Evolutionary conservation across 2,888 invertebrate genomes (phyloP).

Genomic region (Drosophila mettleri): DNA sequence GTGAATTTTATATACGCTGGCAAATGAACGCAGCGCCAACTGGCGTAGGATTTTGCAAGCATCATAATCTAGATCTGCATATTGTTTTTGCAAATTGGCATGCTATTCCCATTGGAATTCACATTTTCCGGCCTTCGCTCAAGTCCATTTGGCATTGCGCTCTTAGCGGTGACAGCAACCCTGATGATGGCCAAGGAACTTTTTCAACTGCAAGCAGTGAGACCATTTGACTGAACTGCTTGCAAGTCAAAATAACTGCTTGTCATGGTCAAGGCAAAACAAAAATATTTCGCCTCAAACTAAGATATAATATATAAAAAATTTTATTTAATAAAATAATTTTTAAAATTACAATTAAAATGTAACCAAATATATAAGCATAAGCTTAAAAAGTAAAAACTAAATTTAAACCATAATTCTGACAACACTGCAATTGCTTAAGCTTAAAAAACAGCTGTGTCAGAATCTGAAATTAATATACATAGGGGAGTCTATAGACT

Average conservation of each 20-base stretch:
- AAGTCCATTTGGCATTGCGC: constrained; percentile 20
- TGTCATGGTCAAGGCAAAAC: not conserved
- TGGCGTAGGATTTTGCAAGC: constrained; percentile 25
- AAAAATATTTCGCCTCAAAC: not conserved
- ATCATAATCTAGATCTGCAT: constrained; percentile 10
- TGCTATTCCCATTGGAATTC: constrained; percentile 32
- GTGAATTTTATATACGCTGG: not conserved
- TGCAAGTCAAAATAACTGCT: constrained; percentile 11
- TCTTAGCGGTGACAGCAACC: constrained; percentile 47
- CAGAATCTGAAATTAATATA: no score
- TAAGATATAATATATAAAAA: no score
- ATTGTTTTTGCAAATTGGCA: constrained; percentile 41
- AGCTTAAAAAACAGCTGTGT: no score
- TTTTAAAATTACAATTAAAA: no score
- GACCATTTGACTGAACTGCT: constrained; percentile 12
- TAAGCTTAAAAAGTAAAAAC: no score
- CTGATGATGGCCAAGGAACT: constrained; percentile 4
- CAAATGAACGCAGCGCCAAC: constrained; percentile 36
- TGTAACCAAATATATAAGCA: no score
- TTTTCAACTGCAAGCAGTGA: constrained; percentile 37
- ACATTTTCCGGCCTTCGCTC: constrained; percentile 30
- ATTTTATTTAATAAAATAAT: no score
- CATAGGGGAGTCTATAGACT: not conserved
- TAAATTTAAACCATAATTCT: no score
- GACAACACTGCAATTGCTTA: no score